Conservation (phyloP, 2,113 vertebrate genomes). For the Gavia stellata region DNA sequence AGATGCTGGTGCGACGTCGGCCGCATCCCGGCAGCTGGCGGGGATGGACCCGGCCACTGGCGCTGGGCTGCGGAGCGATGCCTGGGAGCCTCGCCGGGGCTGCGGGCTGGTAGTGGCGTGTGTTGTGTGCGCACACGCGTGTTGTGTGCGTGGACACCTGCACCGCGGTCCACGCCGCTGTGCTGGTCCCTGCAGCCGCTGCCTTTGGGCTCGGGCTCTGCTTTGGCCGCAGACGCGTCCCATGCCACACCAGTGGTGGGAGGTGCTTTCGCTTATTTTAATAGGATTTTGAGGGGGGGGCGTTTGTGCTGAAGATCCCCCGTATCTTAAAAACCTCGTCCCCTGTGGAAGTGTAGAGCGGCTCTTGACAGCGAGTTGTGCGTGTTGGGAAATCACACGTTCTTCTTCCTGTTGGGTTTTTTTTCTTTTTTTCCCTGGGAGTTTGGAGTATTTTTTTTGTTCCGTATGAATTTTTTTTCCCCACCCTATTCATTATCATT, state of each 20-base stretch:
- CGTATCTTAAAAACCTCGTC: background rate
- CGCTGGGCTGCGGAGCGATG: background rate
- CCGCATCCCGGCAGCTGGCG: fast-evolving
- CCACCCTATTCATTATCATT: slow-evolving; percentile 1
- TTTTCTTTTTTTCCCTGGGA: background rate
- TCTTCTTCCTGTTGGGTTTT: background rate
- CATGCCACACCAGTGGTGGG: fast-evolving
- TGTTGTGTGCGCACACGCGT: background rate
- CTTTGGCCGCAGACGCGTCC: background rate
- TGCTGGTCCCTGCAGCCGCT: background rate
- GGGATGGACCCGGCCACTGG: background rate
- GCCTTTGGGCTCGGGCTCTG: background rate
- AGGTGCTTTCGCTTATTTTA: background rate
- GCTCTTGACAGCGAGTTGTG: background rate
- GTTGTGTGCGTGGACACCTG: background rate
- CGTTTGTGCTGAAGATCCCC: background rate
- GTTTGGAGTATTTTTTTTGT: background rate
- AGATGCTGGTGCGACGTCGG: fast-evolving
- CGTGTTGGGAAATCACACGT: background rate
- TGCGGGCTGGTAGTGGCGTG: too few species aligned
- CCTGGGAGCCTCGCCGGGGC: background rate
- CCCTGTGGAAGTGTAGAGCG: fast-evolving
- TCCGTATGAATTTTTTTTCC: background rate
- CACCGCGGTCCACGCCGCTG: fast-evolving
- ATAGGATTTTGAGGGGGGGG: background rate